phyloP scores from a whole-genome alignment of 2,797 vertebrate genomes.

The Diplodus puntazzo region DNA sequence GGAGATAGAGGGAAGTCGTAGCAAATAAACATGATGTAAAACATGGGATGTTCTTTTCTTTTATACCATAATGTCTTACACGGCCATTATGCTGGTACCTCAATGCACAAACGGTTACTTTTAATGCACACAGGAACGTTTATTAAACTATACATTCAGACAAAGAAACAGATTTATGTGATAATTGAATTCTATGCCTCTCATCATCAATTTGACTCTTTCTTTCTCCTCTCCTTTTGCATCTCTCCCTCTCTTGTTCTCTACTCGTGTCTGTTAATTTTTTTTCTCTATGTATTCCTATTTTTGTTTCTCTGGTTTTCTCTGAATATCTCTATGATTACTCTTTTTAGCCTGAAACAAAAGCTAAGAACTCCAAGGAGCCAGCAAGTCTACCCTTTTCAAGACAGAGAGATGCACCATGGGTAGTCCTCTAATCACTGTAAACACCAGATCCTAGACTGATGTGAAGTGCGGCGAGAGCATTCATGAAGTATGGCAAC shows the following conservation, averaged over 20 bases:
- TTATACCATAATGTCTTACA: neutral
- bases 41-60: neutral
- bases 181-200: neutral
- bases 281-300: neutral
- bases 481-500: constrained; percentile 42
- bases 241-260: neutral
- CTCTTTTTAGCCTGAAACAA: constrained; percentile 41
- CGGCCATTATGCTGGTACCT: neutral
- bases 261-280: neutral
- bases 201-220: neutral
- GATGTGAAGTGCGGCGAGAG: constrained; percentile 19
- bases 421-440: constrained; percentile 48
- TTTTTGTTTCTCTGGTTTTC: constrained; percentile 6
- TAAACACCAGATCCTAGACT: constrained; percentile 45
- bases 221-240: neutral
- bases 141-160: neutral
- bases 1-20: neutral
- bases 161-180: neutral
- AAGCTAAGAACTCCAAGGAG: constrained; percentile 46
- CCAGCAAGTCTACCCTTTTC: constrained; percentile 53
- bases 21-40: neutral
- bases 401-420: constrained; percentile 47
- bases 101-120: neutral
- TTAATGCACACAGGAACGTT: neutral
- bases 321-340: constrained; percentile 21